Evolutionary conservation across 1,140 invertebrate species (phyloP).

Genomic region (Drosophila tropicalis): DNA sequence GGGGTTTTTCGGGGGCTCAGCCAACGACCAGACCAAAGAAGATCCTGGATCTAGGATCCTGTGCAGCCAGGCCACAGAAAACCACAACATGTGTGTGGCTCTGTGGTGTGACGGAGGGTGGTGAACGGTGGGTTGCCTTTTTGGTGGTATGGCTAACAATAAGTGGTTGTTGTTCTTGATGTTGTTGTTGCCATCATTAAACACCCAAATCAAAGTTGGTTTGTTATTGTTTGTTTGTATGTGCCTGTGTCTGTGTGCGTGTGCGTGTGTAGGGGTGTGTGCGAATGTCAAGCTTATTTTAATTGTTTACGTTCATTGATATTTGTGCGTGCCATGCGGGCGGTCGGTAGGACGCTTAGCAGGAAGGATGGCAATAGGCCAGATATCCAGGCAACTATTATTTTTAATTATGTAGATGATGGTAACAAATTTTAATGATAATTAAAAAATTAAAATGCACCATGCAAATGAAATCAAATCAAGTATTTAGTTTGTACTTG

Average conservation of each 20-base stretch:
- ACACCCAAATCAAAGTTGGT: constrained; percentile 68
- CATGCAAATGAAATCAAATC: constrained; percentile 21
- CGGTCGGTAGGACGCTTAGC: not conserved
- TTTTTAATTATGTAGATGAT: constrained; percentile 57
- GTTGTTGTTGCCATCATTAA: constrained; percentile 54
- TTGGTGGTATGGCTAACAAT: constrained; percentile 13
- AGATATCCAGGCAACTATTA: constrained; percentile 19
- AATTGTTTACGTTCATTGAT: constrained; percentile 62
- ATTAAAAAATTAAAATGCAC: constrained; percentile 15
- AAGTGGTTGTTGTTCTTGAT: constrained; percentile 26
- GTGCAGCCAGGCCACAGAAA: constrained; percentile 26
- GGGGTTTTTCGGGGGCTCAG: constrained; percentile 59
- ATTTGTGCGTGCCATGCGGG: constrained; percentile 40
- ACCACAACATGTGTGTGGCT: constrained; percentile 63
- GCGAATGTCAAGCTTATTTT: constrained; percentile 44
- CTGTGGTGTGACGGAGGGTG: constrained; percentile 12
- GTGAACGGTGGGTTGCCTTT: constrained; percentile 29
- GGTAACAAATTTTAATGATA: constrained; percentile 48
- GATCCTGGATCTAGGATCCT: constrained; percentile 31
- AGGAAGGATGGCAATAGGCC: constrained; percentile 1
- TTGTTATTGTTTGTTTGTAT: constrained; percentile 15
- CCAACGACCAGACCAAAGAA: constrained; percentile 27
- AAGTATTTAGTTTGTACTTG: constrained; percentile 13
- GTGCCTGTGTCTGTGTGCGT: not conserved
- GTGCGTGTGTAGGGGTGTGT: not conserved